Base-by-base conservation (phyloP, 1,140 invertebrate genomes). In the Drosophila santomea region DNA sequence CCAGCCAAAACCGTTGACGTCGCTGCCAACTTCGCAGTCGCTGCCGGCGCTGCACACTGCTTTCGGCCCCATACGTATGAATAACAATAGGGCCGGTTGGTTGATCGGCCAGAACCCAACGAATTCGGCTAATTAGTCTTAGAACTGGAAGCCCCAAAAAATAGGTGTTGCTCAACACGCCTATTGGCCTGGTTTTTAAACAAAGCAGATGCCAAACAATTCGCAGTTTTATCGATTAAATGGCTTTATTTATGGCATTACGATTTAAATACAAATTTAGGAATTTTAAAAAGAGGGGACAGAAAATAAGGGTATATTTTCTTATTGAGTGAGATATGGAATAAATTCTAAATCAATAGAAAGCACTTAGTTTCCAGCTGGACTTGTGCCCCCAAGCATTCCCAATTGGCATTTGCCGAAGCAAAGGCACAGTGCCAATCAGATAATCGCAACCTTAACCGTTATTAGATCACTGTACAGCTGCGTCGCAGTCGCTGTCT, bases 1-100 rank as follows among this genome's bases (percentile, higher is more conserved):
- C 83, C 82, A 86, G 81, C 76, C 66, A 57, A 32, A 58, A 68
- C 59, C 44, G 67, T 56, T 43, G 52, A 55, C 73, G 74, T 56
- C 56, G 28, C 52, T 43, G 69, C 62, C 36, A 32, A 23, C 72
- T 43, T 35, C 58, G 45, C 44, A 23, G 47, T 35, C 58, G 45
- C 44, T 32, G 50, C 28, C 35, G 20, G 45, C 78, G 75, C 25
- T 15, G 71, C 63, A 67, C 63, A 67, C 72, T 74, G 43, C 58
- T 51, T 48, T 62, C 17, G 48, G 38, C 73, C 61, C 57, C n/a
- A 66, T 58, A 58, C 48, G 36, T 69, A 64, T 48, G 44, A 71
- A 69, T 57, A 39, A 71, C 64, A 71, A 71, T 71, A 25, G 50
- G 41, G 56, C 32, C 58, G 41, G 44, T 50, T 64, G 43, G 6